Conservation (phyloP, 2,888 invertebrate genomes). For the Drosophila anceps region DNA sequence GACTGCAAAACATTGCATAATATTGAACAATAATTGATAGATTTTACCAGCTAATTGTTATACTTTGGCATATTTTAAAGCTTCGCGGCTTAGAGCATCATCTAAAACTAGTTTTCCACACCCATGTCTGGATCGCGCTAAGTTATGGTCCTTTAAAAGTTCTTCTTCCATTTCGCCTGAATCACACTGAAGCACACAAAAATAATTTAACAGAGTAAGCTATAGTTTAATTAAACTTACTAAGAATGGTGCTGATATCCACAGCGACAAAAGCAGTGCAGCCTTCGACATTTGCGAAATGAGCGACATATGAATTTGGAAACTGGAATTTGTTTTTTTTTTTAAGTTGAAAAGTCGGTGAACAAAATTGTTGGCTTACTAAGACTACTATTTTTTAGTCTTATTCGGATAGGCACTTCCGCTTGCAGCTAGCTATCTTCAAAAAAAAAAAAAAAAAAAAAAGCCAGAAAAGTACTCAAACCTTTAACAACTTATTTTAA, state of each 20-base stretch:
- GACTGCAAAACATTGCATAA: background rate
- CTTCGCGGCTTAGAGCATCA: background rate
- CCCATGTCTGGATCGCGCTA: background rate
- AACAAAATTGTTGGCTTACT: background rate
- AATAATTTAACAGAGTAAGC: background rate
- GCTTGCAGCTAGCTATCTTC: no score
- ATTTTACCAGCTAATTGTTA: background rate
- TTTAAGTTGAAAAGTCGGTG: background rate
- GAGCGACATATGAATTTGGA: background rate
- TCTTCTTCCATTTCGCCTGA: background rate
- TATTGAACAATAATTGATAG: no score
- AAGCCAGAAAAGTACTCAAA: no score
- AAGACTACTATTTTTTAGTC: background rate
- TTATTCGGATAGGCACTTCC: no score
- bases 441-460: no score
- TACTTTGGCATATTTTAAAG: background rate
- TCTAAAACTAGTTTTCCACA: background rate
- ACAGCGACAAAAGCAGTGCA: background rate
- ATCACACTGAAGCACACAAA: background rate
- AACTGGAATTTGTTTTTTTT: background rate
- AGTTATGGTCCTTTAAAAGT: background rate
- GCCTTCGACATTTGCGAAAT: background rate
- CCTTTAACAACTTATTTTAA: no score
- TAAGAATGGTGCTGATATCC: background rate
- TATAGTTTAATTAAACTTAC: background rate